Base-by-base conservation (phyloP, 2,888 invertebrate genomes). In the Epiblema foenella region DNA sequence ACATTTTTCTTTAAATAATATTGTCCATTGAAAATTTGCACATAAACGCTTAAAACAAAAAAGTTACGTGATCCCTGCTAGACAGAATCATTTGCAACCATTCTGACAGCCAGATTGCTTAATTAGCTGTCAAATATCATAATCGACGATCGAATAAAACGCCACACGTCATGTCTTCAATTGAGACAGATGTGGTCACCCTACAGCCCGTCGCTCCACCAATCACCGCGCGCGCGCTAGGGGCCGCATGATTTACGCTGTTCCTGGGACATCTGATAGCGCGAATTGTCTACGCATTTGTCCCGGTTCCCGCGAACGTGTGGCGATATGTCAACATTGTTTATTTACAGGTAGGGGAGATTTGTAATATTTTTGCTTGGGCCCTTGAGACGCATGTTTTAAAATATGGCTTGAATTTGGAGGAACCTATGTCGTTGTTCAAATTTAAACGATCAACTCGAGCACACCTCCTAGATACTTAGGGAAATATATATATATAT, bases 221-320 rank as follows among this genome's bases (percentile, higher is more conserved):
- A 73, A 76, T 76, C 73, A 75, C 33, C 60, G 65, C 65, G 69
- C 81, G 80, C 79, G 85, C 88, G 86, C 86, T 83, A 83, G 85
- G 84, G 83, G 80, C 75, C 78, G 78, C 80, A 86, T 87, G 87
- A 89, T 86, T 85, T 83, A 88, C 82, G 79, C 73, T 72, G 75
- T 77, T 76, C 78, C 76, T 74, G 75, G 83, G 85, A 85, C 85
- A 83, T 79, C 83, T 77, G 81, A 83, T 81, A 81, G 81, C 81
- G 82, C 75, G 80, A 87, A 84, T 84, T 85, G 83, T 83, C 81
- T 68, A 42, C 83, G 75, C 83, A 87, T 88, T 89, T 88, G 84
- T 89, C 85, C 84, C 74, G 78, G 75, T 75, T 78, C 79, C 78
- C 75, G 81, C 77, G 81, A 87, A 88, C 86, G 86, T 80, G 81